phyloP scores from a whole-genome alignment of 2,797 vertebrate genomes.

The Arctocebus calabarensis region DNA sequence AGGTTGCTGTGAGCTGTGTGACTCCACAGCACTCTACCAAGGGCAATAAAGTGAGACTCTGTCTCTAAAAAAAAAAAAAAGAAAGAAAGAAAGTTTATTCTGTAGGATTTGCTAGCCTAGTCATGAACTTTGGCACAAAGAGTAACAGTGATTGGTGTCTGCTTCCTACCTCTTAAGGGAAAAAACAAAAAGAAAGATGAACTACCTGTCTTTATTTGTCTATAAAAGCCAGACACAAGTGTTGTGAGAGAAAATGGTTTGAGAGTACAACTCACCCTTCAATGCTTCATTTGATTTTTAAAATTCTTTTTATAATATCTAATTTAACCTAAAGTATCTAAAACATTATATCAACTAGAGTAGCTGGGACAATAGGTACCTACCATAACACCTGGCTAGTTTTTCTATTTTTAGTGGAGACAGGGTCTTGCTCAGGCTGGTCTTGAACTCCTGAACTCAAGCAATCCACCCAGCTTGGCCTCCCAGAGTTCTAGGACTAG shows the following conservation, averaged over 20 bases:
- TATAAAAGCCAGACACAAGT: background rate
- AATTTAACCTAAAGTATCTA: background rate
- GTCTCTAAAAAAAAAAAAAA: no score
- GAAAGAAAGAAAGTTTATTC: background rate
- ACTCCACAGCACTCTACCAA: no score
- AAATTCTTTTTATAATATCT: background rate
- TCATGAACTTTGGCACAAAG: background rate
- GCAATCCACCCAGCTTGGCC: no score
- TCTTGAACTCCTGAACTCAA: no score
- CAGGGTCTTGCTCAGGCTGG: no score
- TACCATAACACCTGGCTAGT: no score
- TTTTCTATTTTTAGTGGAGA: no score
- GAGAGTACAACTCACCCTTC: background rate
- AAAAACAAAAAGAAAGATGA: background rate
- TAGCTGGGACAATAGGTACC: no score
- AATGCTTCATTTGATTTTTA: background rate
- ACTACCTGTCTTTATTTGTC: background rate
- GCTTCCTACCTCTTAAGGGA: background rate
- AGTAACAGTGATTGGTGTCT: background rate
- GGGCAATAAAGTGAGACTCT: no score
- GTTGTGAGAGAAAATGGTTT: background rate
- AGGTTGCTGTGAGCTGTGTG: no score
- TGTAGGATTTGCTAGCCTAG: background rate
- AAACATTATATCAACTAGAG: background rate
- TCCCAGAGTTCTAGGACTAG: no score